phyloP scores from a whole-genome alignment of 2,888 invertebrate species.

The Callyntrura guangdongensis region DNA sequence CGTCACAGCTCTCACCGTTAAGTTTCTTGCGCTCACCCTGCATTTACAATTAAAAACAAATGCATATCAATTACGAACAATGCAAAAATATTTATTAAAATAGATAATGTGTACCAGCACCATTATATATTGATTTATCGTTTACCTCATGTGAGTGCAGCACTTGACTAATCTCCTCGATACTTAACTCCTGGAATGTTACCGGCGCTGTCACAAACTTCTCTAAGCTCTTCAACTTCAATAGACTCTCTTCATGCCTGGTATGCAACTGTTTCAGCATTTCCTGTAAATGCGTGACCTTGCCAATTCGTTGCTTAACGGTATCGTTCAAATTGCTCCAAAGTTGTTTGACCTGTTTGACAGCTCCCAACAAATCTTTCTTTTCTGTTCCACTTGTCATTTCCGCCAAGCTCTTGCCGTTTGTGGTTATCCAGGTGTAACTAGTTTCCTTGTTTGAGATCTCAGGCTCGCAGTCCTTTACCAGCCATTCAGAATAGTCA shows the following conservation, averaged over 20 bases:
- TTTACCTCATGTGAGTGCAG: conserved; percentile 89
- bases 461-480: conserved; percentile 78
- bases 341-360: conserved; percentile 89
- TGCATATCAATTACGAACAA: too few species aligned
- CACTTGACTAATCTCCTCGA: conserved; percentile 89
- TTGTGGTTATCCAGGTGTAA: conserved; percentile 89
- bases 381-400: conserved; percentile 82
- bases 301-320: conserved; percentile 89
- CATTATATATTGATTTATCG: too few species aligned
- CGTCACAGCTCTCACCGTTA: conserved; percentile 91
- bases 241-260: conserved; percentile 90
- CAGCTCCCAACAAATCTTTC: conserved; percentile 86
- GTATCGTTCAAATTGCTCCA: conserved; percentile 90
- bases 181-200: conserved; percentile 88
- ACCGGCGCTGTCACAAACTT: conserved; percentile 90
- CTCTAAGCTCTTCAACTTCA: conserved; percentile 91
- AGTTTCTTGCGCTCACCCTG: conserved; percentile 90
- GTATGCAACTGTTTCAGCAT: conserved; percentile 91
- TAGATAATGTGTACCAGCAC: too few species aligned
- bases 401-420: conserved; percentile 90
- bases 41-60: conserved; percentile 40
- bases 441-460: conserved; percentile 73
- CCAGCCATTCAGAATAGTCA: conserved; percentile 80
- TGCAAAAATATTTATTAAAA: too few species aligned
- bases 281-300: conserved; percentile 90